Percentiles rank a stretch among this genome's conserved stretches.
Evolutionary conservation across 2,797 vertebrate species (phyloP).

Genomic region (Trematocara caparti): DNA sequence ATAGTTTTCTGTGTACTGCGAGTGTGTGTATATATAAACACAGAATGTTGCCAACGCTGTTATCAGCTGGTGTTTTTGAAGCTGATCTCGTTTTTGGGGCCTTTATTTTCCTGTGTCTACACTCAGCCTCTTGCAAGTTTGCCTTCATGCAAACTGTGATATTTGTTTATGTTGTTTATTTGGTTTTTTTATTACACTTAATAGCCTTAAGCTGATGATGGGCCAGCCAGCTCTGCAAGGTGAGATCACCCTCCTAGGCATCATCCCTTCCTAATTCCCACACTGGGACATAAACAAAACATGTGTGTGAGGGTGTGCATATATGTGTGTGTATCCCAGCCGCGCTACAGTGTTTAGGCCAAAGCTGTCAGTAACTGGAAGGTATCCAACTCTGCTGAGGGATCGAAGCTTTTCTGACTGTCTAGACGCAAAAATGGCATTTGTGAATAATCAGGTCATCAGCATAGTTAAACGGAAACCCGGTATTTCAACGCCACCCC

Average conservation of each 20-base stretch:
- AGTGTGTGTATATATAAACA: neutral
- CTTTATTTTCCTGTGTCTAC: neutral
- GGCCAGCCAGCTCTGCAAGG: conserved; percentile 36
- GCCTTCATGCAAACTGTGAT: neutral
- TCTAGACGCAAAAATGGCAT: conserved; percentile 50
- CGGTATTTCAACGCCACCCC: conserved; percentile 28
- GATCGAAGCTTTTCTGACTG: conserved; percentile 50
- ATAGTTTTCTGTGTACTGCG: neutral
- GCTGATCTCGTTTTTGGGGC: neutral
- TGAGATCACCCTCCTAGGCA: conserved; percentile 50
- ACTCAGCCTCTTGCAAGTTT: neutral
- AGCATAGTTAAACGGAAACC: conserved; percentile 55
- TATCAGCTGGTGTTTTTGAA: neutral
- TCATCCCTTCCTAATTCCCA: conserved; percentile 47
- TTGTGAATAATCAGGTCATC: conserved; percentile 66
- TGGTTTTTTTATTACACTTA: neutral
- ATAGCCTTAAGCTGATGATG: conserved; percentile 37
- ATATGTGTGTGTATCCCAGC: neutral
- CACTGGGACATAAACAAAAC: conserved; percentile 26
- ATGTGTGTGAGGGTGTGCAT: conserved; percentile 15
- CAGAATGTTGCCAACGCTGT: neutral
- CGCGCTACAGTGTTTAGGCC: neutral
- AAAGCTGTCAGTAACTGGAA: conserved; percentile 54
- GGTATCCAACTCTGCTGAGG: conserved; percentile 49
- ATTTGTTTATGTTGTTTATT: neutral